These are phyloP conservation scores for Limnephilus rhombicus DNA, from an alignment of 2,888 invertebrate genomes.

Conservation along the genomic window DNA sequence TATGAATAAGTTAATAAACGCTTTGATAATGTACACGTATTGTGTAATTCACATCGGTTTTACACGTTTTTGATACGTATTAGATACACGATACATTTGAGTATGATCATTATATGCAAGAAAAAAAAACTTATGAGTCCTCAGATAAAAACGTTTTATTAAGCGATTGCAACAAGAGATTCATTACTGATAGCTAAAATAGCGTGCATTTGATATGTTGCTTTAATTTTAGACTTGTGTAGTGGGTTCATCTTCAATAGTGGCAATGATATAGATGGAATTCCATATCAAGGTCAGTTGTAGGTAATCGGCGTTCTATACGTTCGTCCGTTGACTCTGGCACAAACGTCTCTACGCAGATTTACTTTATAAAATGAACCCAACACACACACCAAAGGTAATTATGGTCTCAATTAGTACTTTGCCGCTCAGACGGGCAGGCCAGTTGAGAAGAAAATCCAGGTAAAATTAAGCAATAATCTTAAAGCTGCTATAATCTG, in stretches of 20 bases:
- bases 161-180: not conserved
- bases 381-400: not conserved
- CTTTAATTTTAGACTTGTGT: not conserved
- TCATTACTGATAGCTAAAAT: not conserved
- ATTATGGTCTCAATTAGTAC: not conserved
- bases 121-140: not conserved
- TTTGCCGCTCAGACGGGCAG: not conserved
- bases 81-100: not conserved
- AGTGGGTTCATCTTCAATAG: not conserved
- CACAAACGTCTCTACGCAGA: not conserved
- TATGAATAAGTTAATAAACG: not conserved
- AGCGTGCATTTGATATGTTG: not conserved
- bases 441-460: not conserved
- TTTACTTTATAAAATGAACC: not conserved
- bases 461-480: not conserved
- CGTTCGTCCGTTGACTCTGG: not conserved
- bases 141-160: not conserved
- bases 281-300: not conserved
- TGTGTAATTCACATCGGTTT: not conserved
- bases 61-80: not conserved
- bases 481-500: not conserved
- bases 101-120: not conserved
- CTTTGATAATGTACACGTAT: conserved; percentile 6
- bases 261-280: not conserved
- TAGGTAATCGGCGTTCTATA: not conserved